Percentiles rank a stretch among this genome's conserved stretches.
Evolutionary conservation across 2,888 invertebrate genomes (phyloP).

Genomic region (Rhyacophila evoluta): DNA sequence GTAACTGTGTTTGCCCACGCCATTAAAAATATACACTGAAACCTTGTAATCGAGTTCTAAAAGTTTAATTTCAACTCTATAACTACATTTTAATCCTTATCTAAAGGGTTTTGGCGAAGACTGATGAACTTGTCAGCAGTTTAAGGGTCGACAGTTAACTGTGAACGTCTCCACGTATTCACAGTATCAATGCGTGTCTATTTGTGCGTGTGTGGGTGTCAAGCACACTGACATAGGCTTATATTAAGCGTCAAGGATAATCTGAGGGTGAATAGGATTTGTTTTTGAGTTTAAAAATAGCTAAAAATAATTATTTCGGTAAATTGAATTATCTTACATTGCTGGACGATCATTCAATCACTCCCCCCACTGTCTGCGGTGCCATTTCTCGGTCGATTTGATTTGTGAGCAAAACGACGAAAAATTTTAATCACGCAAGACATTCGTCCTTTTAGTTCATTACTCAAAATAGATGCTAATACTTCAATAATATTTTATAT

Average conservation of each 20-base stretch:
- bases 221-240: not conserved
- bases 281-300: not conserved
- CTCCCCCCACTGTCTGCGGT: too few species aligned
- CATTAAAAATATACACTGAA: not conserved
- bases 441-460: too few species aligned
- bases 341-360: too few species aligned
- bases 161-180: not conserved
- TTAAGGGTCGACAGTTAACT: slow-evolving; percentile 6
- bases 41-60: not conserved
- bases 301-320: not conserved
- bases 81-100: slow-evolving; percentile 19
- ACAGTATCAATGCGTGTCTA: not conserved
- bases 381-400: too few species aligned
- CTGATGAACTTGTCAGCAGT: slow-evolving; percentile 18
- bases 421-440: too few species aligned
- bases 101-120: not conserved
- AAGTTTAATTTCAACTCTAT: not conserved
- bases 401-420: too few species aligned
- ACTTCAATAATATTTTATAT: too few species aligned
- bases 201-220: not conserved
- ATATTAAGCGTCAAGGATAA: not conserved
- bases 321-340: too few species aligned
- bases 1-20: too few species aligned
- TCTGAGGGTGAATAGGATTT: not conserved
- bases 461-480: too few species aligned